A percentile compares a stretch with the other conserved stretches of the same genome.
phyloP scores from a whole-genome alignment of 2,113 vertebrate species.

The Falco punctatus region DNA sequence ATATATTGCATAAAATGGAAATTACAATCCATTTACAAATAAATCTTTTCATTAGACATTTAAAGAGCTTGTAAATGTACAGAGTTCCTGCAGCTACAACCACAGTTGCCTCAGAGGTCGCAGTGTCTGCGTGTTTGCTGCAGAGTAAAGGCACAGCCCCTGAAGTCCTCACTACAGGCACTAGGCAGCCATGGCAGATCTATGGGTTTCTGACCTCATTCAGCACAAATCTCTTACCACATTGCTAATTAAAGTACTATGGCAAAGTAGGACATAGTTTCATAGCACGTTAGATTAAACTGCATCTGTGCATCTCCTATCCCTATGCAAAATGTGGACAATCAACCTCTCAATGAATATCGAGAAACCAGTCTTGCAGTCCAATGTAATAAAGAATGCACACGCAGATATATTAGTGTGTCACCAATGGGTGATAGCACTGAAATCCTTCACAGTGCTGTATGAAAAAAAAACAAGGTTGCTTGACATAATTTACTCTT shows the following conservation, averaged over 20 bases:
- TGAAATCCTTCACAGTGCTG: background rate
- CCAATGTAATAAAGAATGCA: background rate
- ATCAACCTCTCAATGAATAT: background rate
- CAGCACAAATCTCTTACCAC: background rate
- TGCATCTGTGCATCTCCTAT: background rate
- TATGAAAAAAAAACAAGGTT: background rate
- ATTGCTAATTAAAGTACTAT: background rate
- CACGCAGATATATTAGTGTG: background rate
- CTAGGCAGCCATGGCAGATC: background rate
- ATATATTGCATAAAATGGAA: background rate
- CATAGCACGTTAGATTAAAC: background rate
- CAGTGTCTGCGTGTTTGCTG: background rate
- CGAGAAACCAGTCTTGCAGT: background rate
- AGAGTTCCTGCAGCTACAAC: background rate
- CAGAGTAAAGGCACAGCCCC: background rate
- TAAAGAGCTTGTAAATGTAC: background rate
- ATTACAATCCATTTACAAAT: background rate
- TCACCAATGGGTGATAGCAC: background rate
- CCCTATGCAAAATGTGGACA: background rate
- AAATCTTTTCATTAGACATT: background rate
- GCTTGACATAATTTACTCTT: background rate
- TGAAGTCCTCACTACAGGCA: background rate
- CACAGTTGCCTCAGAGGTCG: background rate
- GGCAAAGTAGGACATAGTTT: background rate
- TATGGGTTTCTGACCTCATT: background rate